Base-by-base conservation (phyloP, 2,797 vertebrate species). In the Sandelia bainsii region DNA sequence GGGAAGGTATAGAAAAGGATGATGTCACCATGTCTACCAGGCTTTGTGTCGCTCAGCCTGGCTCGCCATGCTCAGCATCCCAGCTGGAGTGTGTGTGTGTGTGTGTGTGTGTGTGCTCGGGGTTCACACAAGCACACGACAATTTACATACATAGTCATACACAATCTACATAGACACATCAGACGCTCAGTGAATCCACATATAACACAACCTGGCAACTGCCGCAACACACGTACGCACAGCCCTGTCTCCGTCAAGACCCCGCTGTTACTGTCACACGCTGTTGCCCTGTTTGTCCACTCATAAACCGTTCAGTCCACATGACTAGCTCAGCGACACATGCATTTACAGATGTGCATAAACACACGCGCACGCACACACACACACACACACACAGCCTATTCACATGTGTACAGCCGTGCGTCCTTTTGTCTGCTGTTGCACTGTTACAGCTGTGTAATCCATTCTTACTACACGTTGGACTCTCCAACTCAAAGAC, bases 11-110 rank as follows among this genome's bases (percentile, higher is more conserved):
- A 76, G 82, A 89, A 87, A 88, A 65, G 79, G 92, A 94, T 95
- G 94, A 95, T 94, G 94, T 95, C 93, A 93, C 89, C 79, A 8
- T 83, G 84, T 89, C 89, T 90, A 86, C 86, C 76, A 87, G 91
- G 87, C 89, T 91, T 84, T 91, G 87, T 87, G 44, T 81, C 40
- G 39, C 72, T 80, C 70, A 67, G 62, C 61, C 52, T 20, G 34
- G 72, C 84, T 80, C 27, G 23, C 62, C 8, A 19, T 19, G 54
- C 71, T 69, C 79, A 48, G 70, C 85, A 80, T 61, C 76, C 86
- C 29, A 72, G 75, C 86, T 84, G 67, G 64, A 3, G 48, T 25
- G 70, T 3, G 62, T 6, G 19, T 59, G 12, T 37, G 44, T 27
- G 46, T 19, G 46, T 29, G 69, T 4, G 62, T 6, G 17, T 62